Base-by-base conservation (phyloP, 2,888 invertebrate genomes). In the Lithophane semibrunnea region DNA sequence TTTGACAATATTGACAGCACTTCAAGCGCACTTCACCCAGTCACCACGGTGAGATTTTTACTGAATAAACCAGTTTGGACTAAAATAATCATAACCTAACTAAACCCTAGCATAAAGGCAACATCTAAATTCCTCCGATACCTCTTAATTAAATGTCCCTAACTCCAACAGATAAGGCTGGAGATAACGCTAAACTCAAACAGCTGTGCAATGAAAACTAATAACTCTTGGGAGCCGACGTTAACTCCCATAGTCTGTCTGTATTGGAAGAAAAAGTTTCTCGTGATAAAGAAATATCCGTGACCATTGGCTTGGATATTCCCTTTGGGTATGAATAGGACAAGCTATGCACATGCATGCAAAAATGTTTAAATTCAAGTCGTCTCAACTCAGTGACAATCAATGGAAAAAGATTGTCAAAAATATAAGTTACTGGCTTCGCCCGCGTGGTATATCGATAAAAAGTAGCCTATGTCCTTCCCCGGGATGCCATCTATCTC, bases 201-300 rank as follows among this genome's bases (percentile, higher is more conserved):
- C 77, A 85, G 52, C 65, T 72, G 79, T 61, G 71, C 56, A 82
- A 82, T 85, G 78, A 75, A 75, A 84, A 84, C 75, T 82, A 82
- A 85, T 85, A 84, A 82, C 85, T 82, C 72, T 29, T 37, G 63
- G 64, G 44, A 58, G 13, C 37, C 49, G 73, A 73, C 86, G 65
- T 24, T 76, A 76, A 72, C 80, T 76, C 64, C 66, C 37, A 65
- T 72, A 72, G 74, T 75, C 72, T 74, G 52, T 79, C 79, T 79
- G 75, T 87, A 88, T 82, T 82, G 82, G 65, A 78, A 80, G 88
- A 88, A 77, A 81, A 88, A 88, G 84, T 88, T 87, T 75, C 58
- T 49, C 29, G 69, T 64, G 69, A 77, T 76, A 75, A 80, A 83
- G 84, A 88, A 88, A 86, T 86, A 84, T 86, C 75, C 70, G 10